phyloP scores from a whole-genome alignment of 2,113 vertebrate genomes.

The Heteronetta atricapilla region DNA sequence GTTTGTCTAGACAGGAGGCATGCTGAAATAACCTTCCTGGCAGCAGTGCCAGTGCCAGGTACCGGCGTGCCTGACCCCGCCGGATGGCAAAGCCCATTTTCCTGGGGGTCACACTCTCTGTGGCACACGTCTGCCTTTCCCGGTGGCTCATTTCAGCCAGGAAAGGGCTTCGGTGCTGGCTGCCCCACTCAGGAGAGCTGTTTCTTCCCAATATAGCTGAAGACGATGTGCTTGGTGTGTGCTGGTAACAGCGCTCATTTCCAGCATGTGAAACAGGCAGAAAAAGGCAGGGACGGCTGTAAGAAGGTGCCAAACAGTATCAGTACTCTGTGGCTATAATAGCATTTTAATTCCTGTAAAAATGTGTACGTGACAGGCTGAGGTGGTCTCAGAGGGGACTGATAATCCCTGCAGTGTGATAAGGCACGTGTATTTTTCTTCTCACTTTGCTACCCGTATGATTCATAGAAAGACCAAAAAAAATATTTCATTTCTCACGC shows the following conservation, averaged over 20 bases:
- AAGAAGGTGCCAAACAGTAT: neutral
- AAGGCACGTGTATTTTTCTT: neutral
- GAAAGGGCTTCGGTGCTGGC: neutral
- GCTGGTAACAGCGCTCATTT: neutral
- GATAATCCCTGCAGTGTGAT: neutral
- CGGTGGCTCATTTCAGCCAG: rapidly evolving
- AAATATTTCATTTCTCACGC: neutral
- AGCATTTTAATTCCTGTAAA: neutral
- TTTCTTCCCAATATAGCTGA: neutral
- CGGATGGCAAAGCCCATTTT: neutral
- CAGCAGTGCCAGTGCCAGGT: neutral
- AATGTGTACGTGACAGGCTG: neutral
- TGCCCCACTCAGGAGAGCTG: neutral
- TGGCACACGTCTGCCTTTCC: neutral
- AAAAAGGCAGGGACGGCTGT: neutral
- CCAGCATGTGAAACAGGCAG: neutral
- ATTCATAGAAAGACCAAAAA: neutral
- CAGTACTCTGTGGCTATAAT: neutral
- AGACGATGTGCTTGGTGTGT: neutral
- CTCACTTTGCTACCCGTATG: neutral
- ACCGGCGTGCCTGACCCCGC: rapidly evolving
- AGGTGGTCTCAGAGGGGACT: neutral
- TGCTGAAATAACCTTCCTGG: conserved; percentile 33
- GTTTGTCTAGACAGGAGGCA: conserved; percentile 43
- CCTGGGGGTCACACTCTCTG: rapidly evolving